A percentile compares a stretch with the other conserved stretches of the same genome.
Evolutionary conservation across 2,888 invertebrate species (phyloP).

Genomic region (Lasioglossum oenotherae): DNA sequence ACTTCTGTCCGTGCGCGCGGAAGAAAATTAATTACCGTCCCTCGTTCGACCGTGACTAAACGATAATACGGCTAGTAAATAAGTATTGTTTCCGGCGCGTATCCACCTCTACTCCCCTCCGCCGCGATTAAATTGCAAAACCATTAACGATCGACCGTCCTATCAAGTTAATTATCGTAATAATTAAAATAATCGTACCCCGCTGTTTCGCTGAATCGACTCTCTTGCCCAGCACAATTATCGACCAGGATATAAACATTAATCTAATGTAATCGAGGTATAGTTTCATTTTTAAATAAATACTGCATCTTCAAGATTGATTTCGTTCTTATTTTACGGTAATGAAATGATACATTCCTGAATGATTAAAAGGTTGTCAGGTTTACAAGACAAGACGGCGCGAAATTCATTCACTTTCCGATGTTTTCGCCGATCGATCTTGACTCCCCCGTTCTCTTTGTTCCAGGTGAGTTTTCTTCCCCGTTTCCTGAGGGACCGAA

Average conservation of each 20-base stretch:
- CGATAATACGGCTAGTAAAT: constrained; percentile 5
- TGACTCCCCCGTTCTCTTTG: constrained; percentile 61
- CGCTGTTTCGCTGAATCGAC: neutral
- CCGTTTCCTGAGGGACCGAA: constrained; percentile 53
- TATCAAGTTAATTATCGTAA: neutral
- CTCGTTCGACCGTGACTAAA: neutral
- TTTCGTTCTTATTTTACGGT: neutral
- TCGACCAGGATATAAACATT: neutral
- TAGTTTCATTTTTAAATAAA: too few relatives aligned
- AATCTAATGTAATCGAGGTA: too few relatives aligned
- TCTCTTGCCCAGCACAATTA: neutral
- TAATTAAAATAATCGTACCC: neutral
- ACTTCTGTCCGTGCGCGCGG: constrained; percentile 4
- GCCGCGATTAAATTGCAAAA: neutral
- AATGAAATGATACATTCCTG: neutral
- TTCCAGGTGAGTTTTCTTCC: constrained; percentile 77
- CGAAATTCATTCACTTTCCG: neutral
- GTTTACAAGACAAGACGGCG: neutral
- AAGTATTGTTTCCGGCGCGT: constrained; percentile 5
- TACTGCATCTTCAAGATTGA: neutral
- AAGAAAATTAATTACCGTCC: constrained; percentile 12
- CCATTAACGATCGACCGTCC: neutral
- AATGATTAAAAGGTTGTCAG: neutral
- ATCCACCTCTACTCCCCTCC: neutral
- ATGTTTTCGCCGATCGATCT: constrained; percentile 21